Conservation (phyloP, 2,888 invertebrate genomes). For the Erebia epiphron region DNA sequence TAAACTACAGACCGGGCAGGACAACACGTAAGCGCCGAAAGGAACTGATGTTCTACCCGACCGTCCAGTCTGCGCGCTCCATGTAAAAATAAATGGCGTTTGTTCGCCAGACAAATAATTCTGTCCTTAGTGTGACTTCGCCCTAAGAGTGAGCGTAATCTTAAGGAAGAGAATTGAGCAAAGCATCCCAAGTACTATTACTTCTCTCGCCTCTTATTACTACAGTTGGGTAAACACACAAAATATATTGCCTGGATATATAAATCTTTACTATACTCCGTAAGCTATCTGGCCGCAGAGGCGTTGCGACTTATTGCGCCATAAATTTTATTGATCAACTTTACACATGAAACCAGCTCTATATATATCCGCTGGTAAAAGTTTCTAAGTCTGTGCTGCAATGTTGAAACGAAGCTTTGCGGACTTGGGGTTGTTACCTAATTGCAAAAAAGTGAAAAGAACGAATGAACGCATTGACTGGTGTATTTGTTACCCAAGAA, state of each 20-base stretch:
- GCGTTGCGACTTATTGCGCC: conserved; percentile 21
- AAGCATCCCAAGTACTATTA: conserved; percentile 3
- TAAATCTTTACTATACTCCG: conserved; percentile 11
- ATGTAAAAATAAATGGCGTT: background rate
- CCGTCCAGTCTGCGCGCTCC: no score
- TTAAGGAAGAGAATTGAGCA: background rate
- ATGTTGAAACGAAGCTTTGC: background rate
- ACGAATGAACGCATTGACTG: no score
- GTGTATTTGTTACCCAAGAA: no score
- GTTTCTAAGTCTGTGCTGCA: background rate
- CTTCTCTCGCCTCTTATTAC: conserved; percentile 6
- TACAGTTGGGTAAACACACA: conserved; percentile 3
- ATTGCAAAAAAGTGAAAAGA: no score
- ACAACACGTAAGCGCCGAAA: no score
- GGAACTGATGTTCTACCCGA: no score
- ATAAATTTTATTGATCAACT: conserved; percentile 33
- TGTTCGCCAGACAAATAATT: background rate
- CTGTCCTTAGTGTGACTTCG: background rate
- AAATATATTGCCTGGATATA: conserved; percentile 11
- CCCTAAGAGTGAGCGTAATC: background rate
- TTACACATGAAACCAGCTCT: conserved; percentile 26
- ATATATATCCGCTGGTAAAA: background rate
- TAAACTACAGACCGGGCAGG: no score
- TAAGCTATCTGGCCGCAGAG: conserved; percentile 11
- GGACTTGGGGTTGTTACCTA: no score